These are phyloP conservation scores for Bos taurus DNA, from an alignment of 2,113 vertebrate genomes.

Conservation along the genomic window ARS-UCD2.0 NC_037337.1:17504501-17505000, in stretches of 20 bases:
- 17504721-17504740: neutral
- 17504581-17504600: neutral
- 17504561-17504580: neutral
- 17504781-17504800: too few species aligned
- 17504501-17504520: neutral
- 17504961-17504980: neutral
- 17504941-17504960: neutral
- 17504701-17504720: neutral
- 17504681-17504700: neutral
- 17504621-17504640: neutral
- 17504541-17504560: neutral
- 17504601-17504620: neutral
- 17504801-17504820: neutral
- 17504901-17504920: neutral
- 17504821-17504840: fast-evolving
- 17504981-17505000: neutral
- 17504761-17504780: neutral
- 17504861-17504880: neutral
- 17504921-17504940: neutral
- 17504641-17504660: neutral
- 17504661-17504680: neutral
- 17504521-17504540: neutral
- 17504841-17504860: neutral
- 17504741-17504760: neutral
- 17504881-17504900: neutral